Evolutionary conservation across 2,797 vertebrate genomes (phyloP).

Genomic region (Trachops cirrhosus): DNA sequence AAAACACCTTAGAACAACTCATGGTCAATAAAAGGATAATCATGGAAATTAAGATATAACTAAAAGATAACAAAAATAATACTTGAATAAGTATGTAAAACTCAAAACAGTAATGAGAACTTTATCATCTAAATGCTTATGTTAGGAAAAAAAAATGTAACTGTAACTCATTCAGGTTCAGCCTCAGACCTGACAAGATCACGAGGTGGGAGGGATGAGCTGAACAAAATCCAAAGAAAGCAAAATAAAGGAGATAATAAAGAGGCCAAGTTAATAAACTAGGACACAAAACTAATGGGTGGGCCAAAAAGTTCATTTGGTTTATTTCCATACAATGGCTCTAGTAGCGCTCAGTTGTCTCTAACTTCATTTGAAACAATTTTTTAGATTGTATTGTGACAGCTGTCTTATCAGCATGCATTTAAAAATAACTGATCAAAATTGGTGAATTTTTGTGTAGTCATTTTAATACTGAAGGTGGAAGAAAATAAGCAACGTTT

Average conservation of each 20-base stretch:
- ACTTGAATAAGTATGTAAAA: neutral
- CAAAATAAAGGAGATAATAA: neutral
- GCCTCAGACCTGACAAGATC: neutral
- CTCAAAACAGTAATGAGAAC: neutral
- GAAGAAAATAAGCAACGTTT: no score
- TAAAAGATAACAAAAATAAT: conserved; percentile 13
- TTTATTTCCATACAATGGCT: no score
- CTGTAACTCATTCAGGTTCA: neutral
- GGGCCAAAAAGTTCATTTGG: no score
- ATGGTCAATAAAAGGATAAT: neutral
- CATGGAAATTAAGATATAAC: conserved; percentile 19
- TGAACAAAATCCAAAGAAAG: neutral
- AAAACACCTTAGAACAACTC: neutral
- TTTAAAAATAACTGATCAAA: no score
- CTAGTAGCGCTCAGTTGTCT: no score
- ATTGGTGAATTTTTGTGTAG: no score
- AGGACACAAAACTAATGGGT: neutral
- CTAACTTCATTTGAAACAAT: no score
- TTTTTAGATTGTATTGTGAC: no score
- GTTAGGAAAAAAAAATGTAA: neutral
- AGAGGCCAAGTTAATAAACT: neutral
- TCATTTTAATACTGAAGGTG: no score
- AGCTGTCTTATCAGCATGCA: no score
- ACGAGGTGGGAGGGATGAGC: neutral
- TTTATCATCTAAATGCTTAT: neutral